These are phyloP conservation scores for Cerastoderma edule DNA, from an alignment of 2,888 invertebrate species.

Conservation along the genomic window DNA sequence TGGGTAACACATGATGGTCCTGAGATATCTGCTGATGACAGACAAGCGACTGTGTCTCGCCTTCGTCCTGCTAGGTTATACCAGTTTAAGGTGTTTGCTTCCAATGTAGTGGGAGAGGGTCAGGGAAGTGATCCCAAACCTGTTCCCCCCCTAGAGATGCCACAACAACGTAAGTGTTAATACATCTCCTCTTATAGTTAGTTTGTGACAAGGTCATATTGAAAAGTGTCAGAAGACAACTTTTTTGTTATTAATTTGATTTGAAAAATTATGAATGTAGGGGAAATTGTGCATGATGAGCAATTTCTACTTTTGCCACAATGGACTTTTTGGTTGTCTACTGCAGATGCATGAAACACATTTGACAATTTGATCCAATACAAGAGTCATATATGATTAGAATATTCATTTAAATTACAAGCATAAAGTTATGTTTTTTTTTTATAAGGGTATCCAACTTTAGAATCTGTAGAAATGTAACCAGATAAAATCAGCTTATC, in stretches of 20 bases:
- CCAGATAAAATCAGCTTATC: too few relatives aligned
- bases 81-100: slow-evolving; percentile 98
- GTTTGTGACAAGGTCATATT: too few relatives aligned
- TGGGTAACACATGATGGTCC: slow-evolving; percentile 89
- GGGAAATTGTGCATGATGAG: not conserved
- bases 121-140: slow-evolving; percentile 95
- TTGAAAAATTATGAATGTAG: too few relatives aligned
- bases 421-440: too few relatives aligned
- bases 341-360: not conserved
- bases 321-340: not conserved
- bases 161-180: slow-evolving; percentile 93
- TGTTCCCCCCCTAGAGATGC: slow-evolving; percentile 91
- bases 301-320: not conserved
- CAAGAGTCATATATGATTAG: too few relatives aligned
- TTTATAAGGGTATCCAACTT: too few relatives aligned
- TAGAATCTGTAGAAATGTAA: too few relatives aligned
- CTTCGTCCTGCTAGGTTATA: slow-evolving; percentile 96
- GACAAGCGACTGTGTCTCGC: slow-evolving; percentile 94
- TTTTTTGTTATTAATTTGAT: too few relatives aligned
- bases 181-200: not conserved
- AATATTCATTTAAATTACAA: too few relatives aligned
- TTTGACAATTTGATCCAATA: too few relatives aligned
- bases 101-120: slow-evolving; percentile 98
- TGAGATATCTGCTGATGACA: slow-evolving; percentile 92
- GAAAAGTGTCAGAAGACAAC: too few relatives aligned